Evolutionary conservation across 2,113 vertebrate species (phyloP).

Genomic region (Hippocampus guttulatus): DNA sequence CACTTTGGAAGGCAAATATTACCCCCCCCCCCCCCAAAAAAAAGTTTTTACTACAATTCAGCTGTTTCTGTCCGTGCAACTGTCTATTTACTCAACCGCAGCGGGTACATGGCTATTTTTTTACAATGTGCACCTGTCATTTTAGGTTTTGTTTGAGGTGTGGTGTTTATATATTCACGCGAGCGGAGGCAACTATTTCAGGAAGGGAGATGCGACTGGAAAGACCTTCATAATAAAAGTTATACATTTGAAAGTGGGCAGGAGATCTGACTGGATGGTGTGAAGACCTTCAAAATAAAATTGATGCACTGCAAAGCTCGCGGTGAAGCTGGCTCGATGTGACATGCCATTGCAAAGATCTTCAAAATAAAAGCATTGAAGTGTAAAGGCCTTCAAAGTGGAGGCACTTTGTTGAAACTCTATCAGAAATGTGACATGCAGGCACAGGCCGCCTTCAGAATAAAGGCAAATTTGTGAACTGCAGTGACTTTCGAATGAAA

Average conservation of each 20-base stretch:
- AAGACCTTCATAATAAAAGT: constrained; percentile 3
- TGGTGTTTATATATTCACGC: neutral
- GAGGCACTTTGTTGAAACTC: neutral
- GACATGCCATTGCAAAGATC: neutral
- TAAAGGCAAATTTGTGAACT: neutral
- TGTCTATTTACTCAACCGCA: neutral
- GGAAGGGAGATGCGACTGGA: constrained; percentile 6
- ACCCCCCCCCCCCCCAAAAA: too few relatives aligned
- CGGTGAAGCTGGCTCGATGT: too few relatives aligned
- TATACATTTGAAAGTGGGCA: too few relatives aligned
- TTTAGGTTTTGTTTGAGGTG: neutral
- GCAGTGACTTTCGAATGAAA: too few relatives aligned
- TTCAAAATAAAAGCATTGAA: neutral
- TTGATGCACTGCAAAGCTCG: too few relatives aligned
- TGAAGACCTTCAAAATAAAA: too few relatives aligned
- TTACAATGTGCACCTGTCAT: neutral
- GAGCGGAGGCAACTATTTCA: neutral
- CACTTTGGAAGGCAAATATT: neutral
- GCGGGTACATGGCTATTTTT: neutral
- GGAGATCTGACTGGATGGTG: too few relatives aligned
- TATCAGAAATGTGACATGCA: neutral
- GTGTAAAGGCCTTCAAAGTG: neutral
- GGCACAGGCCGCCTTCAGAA: neutral
- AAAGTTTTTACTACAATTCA: neutral
- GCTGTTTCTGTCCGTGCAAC: neutral